phyloP scores from a whole-genome alignment of 2,113 vertebrate genomes.

The Polypterus bichir region DNA sequence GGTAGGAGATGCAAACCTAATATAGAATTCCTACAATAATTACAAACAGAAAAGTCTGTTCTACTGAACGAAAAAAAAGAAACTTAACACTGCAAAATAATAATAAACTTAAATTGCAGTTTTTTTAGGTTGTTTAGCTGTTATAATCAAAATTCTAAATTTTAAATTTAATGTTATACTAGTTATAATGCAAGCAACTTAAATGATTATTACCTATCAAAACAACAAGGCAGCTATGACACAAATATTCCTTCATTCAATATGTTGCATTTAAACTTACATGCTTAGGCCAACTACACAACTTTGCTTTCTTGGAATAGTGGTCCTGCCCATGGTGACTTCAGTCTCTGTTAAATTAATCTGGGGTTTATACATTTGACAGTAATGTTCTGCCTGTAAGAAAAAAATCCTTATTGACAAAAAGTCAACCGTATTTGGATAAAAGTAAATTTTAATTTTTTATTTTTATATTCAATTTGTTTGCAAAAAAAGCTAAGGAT shows the following conservation, averaged over 20 bases:
- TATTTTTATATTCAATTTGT: too few species aligned
- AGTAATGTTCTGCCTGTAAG: slow-evolving; percentile 72
- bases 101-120: too few species aligned
- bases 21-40: too few species aligned
- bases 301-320: slow-evolving; percentile 55
- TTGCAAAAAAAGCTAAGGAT: too few species aligned
- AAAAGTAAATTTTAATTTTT: background rate
- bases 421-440: background rate
- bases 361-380: slow-evolving; percentile 80
- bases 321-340: slow-evolving; percentile 65
- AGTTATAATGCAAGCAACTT: slow-evolving; percentile 18
- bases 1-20: too few species aligned
- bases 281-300: slow-evolving; percentile 49
- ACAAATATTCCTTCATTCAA: slow-evolving; percentile 9
- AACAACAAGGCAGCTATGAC: slow-evolving; percentile 17
- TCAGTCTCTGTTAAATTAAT: slow-evolving; percentile 64
- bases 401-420: background rate
- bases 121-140: too few species aligned
- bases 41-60: too few species aligned
- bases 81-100: too few species aligned
- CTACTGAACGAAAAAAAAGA: too few species aligned
- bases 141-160: too few species aligned
- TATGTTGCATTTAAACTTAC: slow-evolving; percentile 43
- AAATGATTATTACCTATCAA: slow-evolving; percentile 33
- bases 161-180: too few species aligned